Evolutionary conservation across 2,797 vertebrate species (phyloP).

Genomic region (Saxicola maurus): DNA sequence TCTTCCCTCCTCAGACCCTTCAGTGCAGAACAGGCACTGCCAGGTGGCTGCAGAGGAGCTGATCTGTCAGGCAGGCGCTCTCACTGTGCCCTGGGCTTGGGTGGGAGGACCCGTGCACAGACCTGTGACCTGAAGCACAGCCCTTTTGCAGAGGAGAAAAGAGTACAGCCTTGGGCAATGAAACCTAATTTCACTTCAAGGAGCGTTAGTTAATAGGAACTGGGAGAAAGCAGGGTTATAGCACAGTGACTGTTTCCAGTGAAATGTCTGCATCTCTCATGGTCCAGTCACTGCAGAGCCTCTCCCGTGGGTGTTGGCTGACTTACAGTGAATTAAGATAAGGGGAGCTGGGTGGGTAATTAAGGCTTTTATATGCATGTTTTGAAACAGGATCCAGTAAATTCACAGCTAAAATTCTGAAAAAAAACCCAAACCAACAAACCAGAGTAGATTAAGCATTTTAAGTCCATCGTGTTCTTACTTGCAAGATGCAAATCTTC

Average conservation of each 20-base stretch:
- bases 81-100: constrained; percentile 17
- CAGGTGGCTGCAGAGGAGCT: not conserved
- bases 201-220: not conserved
- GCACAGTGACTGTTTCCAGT: not conserved
- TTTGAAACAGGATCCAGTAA: constrained; percentile 38
- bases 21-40: not conserved
- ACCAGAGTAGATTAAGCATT: not conserved
- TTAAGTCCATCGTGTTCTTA: not conserved
- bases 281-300: not conserved
- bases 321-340: constrained; percentile 22
- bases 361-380: not conserved
- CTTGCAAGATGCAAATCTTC: constrained; percentile 16
- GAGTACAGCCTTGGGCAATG: constrained; percentile 30
- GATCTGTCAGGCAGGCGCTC: not conserved
- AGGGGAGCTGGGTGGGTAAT: constrained; percentile 32
- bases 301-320: constrained; percentile 30
- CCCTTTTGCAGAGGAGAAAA: constrained; percentile 20
- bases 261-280: not conserved
- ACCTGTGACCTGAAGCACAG: constrained; percentile 26
- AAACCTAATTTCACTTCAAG: constrained; percentile 44
- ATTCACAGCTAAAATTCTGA: not conserved
- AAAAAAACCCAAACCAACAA: not conserved
- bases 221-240: not conserved
- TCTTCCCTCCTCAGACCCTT: not conserved
- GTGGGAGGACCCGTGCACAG: not conserved